Percentiles rank a stretch among this genome's conserved stretches.
phyloP scores from a whole-genome alignment of 2,888 invertebrate species.

The Hoplodrina ambigua region DNA sequence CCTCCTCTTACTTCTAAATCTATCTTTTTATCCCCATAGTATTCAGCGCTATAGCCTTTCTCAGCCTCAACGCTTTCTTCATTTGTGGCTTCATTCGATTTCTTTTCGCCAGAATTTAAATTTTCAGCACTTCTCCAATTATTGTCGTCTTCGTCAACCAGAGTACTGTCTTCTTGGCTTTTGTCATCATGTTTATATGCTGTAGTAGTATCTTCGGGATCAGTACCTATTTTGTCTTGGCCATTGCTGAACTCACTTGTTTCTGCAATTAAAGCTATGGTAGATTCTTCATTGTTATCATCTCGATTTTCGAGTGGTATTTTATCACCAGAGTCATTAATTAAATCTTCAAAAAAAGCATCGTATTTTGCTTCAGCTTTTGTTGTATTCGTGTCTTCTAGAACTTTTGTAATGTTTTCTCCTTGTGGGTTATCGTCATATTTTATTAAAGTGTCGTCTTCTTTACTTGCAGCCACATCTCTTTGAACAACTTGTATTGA shows the following conservation, averaged over 20 bases:
- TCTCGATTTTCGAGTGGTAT: slow-evolving; percentile 7
- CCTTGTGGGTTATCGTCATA: neutral
- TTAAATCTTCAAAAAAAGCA: slow-evolving; percentile 39
- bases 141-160: slow-evolving; percentile 19
- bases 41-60: slow-evolving; percentile 20
- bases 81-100: slow-evolving; percentile 19
- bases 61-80: slow-evolving; percentile 33
- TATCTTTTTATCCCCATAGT: slow-evolving; percentile 38
- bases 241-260: slow-evolving; percentile 8
- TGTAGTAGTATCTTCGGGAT: slow-evolving; percentile 28
- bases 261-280: neutral
- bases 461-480: slow-evolving; percentile 4
- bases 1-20: slow-evolving; percentile 23
- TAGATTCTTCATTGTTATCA: slow-evolving; percentile 8
- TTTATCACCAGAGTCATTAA: slow-evolving; percentile 32
- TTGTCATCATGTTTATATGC: slow-evolving; percentile 8
- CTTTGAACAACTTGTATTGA: slow-evolving; percentile 46
- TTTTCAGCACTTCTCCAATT: slow-evolving; percentile 50
- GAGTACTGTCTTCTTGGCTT: slow-evolving; percentile 5
- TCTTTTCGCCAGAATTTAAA: slow-evolving; percentile 16
- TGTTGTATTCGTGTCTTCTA: slow-evolving; percentile 2
- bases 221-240: slow-evolving; percentile 30
- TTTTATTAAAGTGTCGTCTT: slow-evolving; percentile 1
- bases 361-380: slow-evolving; percentile 20
- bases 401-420: slow-evolving; percentile 3